Base-by-base conservation (phyloP, 2,888 invertebrate species). In the Polia nebulosa region DNA sequence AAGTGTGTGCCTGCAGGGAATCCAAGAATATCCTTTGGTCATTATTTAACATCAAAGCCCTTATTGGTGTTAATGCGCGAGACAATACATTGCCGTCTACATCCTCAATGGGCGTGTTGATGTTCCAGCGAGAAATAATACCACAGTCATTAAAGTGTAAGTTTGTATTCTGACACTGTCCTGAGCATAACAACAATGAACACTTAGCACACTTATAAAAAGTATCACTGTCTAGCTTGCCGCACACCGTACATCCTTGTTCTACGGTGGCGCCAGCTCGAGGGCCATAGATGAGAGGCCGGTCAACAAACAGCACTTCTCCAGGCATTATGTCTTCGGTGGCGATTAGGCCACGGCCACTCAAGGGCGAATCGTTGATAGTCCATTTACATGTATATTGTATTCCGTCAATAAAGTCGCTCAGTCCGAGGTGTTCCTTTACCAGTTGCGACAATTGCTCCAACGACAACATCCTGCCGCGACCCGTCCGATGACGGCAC, bases 301-400 rank as follows among this genome's bases (percentile, higher is more conserved):
- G 95, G 88, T 98, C 98, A 15, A 96, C 94, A 86, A 97, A 98
- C 59, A 98, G 96, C 36, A 97, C 89, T 90, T 98, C 97, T 45
- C 97, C 97, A 36, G 95, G 88, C 67, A 92, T 89, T 49, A 98
- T 97, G 85, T 97, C 96, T 74, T 96, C 95, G 4, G 94, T 96
- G 22, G 98, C 97, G 80, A 98, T 96, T 3, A 98, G 88, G 3
- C 98, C 98, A 27, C 97, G 96, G 9, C 98, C 98, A 52, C 97
- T 96, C 9, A 97, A 87, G 22, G 91, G 84, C 0, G 98, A 97
- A 76, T 96, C 92, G 60, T 89, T 93, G 66, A 98, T 94, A 66
- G 89, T 95, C 97, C 98, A 98, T 85, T 94, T 93, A 71, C 86
- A 87, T 49, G 88, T 84, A 83, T 93, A 83, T 71, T 89, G 83